phyloP scores from a whole-genome alignment of 2,797 vertebrate genomes.

The Sebastes matsubarae region DNA sequence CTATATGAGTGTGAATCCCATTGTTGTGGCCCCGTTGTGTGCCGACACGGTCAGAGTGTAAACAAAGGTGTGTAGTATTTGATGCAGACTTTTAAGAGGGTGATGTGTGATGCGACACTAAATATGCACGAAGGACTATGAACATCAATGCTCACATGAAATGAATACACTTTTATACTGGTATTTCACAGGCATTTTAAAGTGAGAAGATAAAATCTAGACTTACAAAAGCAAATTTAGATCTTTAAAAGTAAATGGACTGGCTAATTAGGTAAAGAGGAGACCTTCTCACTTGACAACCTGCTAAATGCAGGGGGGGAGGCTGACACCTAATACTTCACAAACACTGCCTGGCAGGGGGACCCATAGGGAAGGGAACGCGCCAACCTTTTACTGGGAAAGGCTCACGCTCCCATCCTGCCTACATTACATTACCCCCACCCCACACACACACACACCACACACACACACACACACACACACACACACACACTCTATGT shows the following conservation, averaged over 20 bases:
- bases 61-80: slow-evolving; percentile 29
- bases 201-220: neutral
- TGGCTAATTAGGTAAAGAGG: slow-evolving; percentile 52
- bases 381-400: slow-evolving; percentile 79
- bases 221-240: slow-evolving; percentile 16
- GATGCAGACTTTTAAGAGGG: neutral
- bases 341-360: slow-evolving; percentile 82
- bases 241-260: slow-evolving; percentile 32
- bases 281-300: slow-evolving; percentile 68
- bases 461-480: slow-evolving; percentile 40
- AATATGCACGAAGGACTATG: neutral
- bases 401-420: slow-evolving; percentile 66
- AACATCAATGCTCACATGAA: neutral
- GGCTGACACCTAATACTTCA: slow-evolving; percentile 78
- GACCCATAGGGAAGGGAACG: slow-evolving; percentile 77
- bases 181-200: neutral
- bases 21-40: neutral
- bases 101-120: neutral
- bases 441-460: neutral
- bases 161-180: neutral
- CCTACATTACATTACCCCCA: slow-evolving; percentile 84
- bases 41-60: neutral
- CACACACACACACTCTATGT: slow-evolving; percentile 47
- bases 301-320: slow-evolving; percentile 71
- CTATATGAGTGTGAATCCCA: neutral